Evolutionary conservation across 2,888 invertebrate genomes (phyloP).

Genomic region (Nineta flava): DNA sequence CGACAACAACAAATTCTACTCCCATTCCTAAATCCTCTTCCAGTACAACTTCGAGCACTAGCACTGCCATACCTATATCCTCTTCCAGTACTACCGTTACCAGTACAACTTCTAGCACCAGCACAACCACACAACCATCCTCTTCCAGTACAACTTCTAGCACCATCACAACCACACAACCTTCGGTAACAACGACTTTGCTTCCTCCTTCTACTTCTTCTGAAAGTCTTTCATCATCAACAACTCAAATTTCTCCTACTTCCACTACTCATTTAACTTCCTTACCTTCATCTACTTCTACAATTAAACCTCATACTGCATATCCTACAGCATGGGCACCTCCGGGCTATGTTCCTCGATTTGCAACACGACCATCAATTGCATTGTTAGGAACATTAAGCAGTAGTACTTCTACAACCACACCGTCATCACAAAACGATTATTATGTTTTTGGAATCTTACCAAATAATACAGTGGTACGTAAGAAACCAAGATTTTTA

Average conservation of each 20-base stretch:
- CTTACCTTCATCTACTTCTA: conserved; percentile 10
- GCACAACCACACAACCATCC: too few species aligned
- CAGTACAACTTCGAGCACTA: too few species aligned
- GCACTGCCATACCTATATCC: too few species aligned
- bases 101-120: too few species aligned
- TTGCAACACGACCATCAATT: conserved; percentile 14
- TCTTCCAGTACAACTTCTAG: too few species aligned
- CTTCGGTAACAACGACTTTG: conserved; percentile 4
- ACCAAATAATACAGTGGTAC: conserved; percentile 63
- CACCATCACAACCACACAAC: background rate
- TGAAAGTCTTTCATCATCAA: conserved; percentile 6
- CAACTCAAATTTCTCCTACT: conserved; percentile 10
- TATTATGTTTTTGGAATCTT: conserved; percentile 60
- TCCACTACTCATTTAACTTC: conserved; percentile 6
- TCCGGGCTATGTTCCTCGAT: conserved; percentile 10
- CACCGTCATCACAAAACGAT: conserved; percentile 31
- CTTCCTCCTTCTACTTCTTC: background rate
- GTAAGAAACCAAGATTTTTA: conserved; percentile 51
- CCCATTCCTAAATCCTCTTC: background rate
- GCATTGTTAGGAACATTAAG: conserved; percentile 12
- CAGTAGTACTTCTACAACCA: conserved; percentile 10
- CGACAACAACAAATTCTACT: background rate
- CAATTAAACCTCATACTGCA: conserved; percentile 12
- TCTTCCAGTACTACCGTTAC: too few species aligned
- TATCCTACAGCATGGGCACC: conserved; percentile 10